phyloP scores from a whole-genome alignment of 2,797 vertebrate species.

The Poeciliopsis presidionis region DNA sequence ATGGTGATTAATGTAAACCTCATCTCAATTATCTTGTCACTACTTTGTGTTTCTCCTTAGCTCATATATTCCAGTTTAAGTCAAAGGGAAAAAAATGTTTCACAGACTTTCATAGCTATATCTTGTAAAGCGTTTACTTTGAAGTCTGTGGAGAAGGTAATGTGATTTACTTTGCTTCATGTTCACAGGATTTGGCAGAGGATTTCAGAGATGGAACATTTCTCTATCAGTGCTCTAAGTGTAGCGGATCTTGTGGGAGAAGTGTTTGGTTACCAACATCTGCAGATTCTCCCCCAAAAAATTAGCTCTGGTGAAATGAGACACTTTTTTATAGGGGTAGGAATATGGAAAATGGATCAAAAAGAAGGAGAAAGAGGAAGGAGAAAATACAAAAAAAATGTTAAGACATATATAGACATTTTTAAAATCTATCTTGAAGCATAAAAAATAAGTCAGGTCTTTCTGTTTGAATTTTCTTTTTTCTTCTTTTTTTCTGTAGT shows the following conservation, averaged over 20 bases:
- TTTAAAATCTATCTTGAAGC: background rate
- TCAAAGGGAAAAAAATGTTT: constrained; percentile 1
- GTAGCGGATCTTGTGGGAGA: constrained; percentile 1
- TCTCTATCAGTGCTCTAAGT: constrained; percentile 6
- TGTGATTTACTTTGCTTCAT: constrained; percentile 12
- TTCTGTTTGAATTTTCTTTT: background rate
- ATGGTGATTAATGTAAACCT: background rate
- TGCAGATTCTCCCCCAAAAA: background rate
- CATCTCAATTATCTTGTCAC: constrained; percentile 20
- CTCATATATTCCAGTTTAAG: background rate
- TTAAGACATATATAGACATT: background rate
- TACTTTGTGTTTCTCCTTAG: constrained; percentile 13
- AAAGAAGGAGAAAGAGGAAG: background rate
- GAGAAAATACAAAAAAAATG: background rate
- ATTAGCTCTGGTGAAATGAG: background rate
- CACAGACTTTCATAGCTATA: constrained; percentile 21
- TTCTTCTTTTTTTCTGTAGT: background rate
- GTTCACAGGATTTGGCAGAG: constrained; percentile 11
- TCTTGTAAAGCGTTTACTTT: constrained; percentile 11
- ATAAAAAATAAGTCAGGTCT: background rate
- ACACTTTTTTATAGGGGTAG: background rate
- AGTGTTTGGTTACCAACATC: background rate
- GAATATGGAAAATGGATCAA: background rate
- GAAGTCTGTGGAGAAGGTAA: constrained; percentile 12
- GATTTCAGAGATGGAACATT: constrained; percentile 4